Evolutionary conservation across 2,113 vertebrate species (phyloP).

Genomic region (Aegotheles bennettii): DNA sequence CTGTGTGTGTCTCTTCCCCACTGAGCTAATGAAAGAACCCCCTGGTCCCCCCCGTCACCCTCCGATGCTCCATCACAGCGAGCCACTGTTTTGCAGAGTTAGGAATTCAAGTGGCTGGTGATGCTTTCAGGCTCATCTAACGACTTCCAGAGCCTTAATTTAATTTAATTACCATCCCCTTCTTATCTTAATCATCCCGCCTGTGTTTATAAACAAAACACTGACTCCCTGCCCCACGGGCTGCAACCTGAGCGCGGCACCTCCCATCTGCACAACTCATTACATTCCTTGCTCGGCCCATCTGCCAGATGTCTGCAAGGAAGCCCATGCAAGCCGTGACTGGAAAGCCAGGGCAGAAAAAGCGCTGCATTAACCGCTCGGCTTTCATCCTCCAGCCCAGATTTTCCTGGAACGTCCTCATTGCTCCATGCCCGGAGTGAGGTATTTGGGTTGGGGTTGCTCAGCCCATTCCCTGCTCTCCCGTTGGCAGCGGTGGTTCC

Average conservation of each 20-base stretch:
- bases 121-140: conserved; percentile 46
- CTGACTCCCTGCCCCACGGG: conserved; percentile 47
- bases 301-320: conserved; percentile 53
- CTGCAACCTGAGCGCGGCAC: conserved; percentile 60
- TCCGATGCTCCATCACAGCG: neutral
- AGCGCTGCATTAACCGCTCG: neutral
- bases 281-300: neutral
- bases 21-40: neutral
- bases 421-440: neutral
- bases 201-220: conserved; percentile 69
- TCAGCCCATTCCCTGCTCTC: neutral
- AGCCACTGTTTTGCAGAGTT: neutral
- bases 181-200: conserved; percentile 63
- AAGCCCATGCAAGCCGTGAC: conserved; percentile 17
- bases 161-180: conserved; percentile 68
- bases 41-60: neutral
- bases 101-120: neutral
- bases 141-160: conserved; percentile 61
- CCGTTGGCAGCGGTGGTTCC: neutral
- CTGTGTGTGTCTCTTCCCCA: neutral
- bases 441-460: neutral
- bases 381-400: neutral
- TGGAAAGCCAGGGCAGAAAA: neutral
- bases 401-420: neutral
- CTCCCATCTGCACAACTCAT: conserved; percentile 64